Evolutionary conservation across 2,797 vertebrate genomes (phyloP).

Genomic region (Gobionotothen gibberifrons): DNA sequence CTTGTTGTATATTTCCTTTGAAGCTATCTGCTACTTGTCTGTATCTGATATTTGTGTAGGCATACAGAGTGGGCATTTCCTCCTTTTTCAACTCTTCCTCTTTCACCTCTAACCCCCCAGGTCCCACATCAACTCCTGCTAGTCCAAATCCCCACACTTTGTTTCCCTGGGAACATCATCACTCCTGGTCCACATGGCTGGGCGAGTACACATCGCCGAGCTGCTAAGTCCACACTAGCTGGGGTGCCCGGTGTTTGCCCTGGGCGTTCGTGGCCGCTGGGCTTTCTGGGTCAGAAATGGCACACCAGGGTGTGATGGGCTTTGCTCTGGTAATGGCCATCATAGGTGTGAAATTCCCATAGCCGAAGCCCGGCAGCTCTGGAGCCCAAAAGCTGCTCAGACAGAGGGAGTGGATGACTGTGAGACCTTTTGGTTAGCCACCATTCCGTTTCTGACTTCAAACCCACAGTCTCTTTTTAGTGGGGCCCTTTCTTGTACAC

Average conservation of each 20-base stretch:
- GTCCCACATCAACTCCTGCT: constrained; percentile 12
- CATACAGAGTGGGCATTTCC: constrained; percentile 3
- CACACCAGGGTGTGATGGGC: constrained; percentile 75
- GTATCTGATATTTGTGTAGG: background rate
- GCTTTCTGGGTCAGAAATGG: constrained; percentile 73
- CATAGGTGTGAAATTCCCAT: constrained; percentile 76
- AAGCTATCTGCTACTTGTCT: background rate
- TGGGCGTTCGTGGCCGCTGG: constrained; percentile 61
- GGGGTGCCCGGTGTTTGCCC: constrained; percentile 77
- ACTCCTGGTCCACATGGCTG: constrained; percentile 71
- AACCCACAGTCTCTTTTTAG: constrained; percentile 45
- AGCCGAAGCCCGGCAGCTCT: constrained; percentile 45
- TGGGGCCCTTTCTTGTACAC: constrained; percentile 21
- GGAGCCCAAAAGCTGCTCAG: constrained; percentile 47
- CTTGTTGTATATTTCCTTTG: background rate
- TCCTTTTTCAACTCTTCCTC: constrained; percentile 32
- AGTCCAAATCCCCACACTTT: constrained; percentile 33
- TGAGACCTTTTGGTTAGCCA: constrained; percentile 53
- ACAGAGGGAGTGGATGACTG: constrained; percentile 44
- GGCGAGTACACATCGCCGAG: constrained; percentile 82
- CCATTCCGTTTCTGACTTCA: constrained; percentile 57
- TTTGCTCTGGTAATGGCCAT: constrained; percentile 59
- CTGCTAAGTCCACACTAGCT: constrained; percentile 78
- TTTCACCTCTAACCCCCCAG: constrained; percentile 37
- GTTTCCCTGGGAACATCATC: constrained; percentile 80